A percentile compares a stretch with the other conserved stretches of the same genome.
Conservation (phyloP, 2,113 vertebrate genomes). For the Oreochromis spilurus region DNA sequence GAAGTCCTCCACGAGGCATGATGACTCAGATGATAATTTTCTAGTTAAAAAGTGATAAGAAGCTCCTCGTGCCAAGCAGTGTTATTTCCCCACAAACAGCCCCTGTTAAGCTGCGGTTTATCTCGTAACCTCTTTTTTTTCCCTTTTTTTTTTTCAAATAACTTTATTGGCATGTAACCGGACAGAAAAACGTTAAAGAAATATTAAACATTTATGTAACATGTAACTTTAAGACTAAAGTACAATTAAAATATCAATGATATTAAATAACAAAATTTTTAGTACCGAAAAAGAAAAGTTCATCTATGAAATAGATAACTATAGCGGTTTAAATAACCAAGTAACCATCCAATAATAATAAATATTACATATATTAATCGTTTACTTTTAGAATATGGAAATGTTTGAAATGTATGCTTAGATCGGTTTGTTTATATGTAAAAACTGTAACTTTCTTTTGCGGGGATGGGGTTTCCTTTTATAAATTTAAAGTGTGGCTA, state of each 20-base stretch:
- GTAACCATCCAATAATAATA: background rate
- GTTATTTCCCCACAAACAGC: background rate
- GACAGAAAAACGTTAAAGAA: background rate
- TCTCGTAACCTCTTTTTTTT: background rate
- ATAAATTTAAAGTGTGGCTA: background rate
- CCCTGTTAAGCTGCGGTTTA: background rate
- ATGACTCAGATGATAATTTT: background rate
- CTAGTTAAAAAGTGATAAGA: background rate
- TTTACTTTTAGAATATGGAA: background rate
- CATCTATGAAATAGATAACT: background rate
- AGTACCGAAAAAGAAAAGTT: background rate
- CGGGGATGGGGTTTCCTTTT: background rate
- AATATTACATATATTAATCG: background rate
- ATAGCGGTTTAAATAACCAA: background rate
- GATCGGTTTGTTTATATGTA: background rate
- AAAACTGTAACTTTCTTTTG: background rate
- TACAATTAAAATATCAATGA: background rate
- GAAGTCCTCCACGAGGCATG: background rate
- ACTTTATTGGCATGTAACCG: background rate
- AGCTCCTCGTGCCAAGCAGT: background rate
- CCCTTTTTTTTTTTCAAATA: fast-evolving
- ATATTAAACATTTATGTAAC: background rate
- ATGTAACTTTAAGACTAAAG: background rate
- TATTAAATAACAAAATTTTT: background rate
- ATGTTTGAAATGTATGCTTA: background rate